These are phyloP conservation scores for Carassius gibelio DNA, from an alignment of 2,113 vertebrate genomes.

Conservation along the genomic window DNA sequence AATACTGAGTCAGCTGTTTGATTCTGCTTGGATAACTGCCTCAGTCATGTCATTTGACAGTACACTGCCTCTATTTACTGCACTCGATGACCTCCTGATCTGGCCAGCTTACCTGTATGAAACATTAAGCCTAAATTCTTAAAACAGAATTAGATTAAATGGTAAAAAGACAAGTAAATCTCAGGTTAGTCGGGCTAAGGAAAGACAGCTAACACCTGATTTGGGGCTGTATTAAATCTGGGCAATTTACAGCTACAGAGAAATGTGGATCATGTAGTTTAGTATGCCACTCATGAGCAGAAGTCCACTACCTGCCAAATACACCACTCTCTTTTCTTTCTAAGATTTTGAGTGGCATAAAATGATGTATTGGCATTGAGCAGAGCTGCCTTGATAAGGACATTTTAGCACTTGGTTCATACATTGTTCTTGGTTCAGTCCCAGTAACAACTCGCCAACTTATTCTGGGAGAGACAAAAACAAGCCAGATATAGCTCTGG, in stretches of 20 bases:
- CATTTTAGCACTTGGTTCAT: conserved; percentile 25
- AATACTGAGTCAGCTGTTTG: conserved; percentile 49
- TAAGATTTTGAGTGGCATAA: background rate
- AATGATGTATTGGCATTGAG: conserved; percentile 16
- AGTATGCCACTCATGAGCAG: background rate
- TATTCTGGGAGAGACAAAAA: conserved; percentile 33
- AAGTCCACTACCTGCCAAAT: background rate
- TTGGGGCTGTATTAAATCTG: background rate
- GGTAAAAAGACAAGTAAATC: background rate
- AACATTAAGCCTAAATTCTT: background rate
- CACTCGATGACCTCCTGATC: conserved; percentile 3
- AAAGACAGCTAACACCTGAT: background rate
- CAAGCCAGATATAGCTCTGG: conserved; percentile 27
- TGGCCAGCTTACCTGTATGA: background rate
- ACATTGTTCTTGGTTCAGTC: conserved; percentile 43
- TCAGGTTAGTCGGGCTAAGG: background rate
- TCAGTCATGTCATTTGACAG: background rate
- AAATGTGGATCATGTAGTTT: background rate
- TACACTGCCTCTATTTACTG: conserved; percentile 16
- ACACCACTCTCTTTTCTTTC: background rate
- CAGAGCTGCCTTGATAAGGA: conserved; percentile 8
- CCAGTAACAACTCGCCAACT: conserved; percentile 32
- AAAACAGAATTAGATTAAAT: background rate
- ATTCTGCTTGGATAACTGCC: conserved; percentile 34
- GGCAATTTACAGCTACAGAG: background rate